phyloP scores from a whole-genome alignment of 2,888 invertebrate genomes.

The Scaptomyza parva region DNA sequence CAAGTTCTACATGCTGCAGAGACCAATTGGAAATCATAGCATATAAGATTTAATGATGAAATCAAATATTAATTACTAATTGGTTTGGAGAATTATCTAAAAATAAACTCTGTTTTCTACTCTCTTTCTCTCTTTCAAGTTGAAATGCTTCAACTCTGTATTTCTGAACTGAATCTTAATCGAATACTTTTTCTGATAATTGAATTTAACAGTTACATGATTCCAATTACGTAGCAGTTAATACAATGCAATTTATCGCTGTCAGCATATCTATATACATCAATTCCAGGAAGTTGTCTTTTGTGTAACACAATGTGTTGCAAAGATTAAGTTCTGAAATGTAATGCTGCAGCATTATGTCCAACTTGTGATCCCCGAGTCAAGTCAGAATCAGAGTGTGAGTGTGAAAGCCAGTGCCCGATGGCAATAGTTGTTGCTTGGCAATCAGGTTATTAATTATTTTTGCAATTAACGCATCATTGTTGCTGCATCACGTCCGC shows the following conservation, averaged over 20 bases:
- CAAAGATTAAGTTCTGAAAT: conserved; percentile 9
- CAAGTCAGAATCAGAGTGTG: conserved; percentile 14
- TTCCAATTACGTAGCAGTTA: not conserved
- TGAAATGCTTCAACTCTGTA: not conserved
- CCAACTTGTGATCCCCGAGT: conserved; percentile 1
- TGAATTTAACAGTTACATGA: not conserved
- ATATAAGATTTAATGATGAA: not conserved
- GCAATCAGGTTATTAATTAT: conserved; percentile 75
- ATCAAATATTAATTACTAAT: not conserved
- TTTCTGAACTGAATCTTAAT: not conserved
- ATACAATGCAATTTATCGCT: not conserved
- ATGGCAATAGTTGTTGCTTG: conserved; percentile 29
- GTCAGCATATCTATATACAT: conserved; percentile 1
- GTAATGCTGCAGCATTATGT: conserved; percentile 4
- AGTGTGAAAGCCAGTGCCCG: not conserved
- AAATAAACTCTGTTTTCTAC: no score
- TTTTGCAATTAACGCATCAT: conserved; percentile 74
- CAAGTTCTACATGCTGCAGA: not conserved
- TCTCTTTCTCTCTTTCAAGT: no score
- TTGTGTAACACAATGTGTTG: conserved; percentile 6
- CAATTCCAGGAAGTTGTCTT: not conserved
- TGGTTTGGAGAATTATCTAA: not conserved
- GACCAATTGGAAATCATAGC: not conserved
- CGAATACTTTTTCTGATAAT: not conserved
- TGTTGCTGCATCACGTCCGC: conserved; percentile 72